Evolutionary conservation across 2,888 invertebrate species (phyloP).

Genomic region (Trissolcus japonicus): DNA sequence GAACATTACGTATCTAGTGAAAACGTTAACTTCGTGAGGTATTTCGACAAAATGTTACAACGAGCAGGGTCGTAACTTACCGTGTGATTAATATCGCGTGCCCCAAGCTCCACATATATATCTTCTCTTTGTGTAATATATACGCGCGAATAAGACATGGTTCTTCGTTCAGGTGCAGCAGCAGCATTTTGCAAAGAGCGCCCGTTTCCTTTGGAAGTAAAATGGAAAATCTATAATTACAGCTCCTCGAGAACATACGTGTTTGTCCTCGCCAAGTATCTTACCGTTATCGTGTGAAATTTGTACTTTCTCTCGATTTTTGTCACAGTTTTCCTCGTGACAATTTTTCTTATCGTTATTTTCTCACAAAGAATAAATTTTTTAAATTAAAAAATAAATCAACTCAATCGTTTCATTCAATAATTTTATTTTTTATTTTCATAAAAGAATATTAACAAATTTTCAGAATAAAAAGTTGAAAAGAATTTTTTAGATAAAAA

Average conservation of each 20-base stretch:
- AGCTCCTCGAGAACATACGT: conserved; percentile 51
- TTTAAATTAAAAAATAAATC: no score
- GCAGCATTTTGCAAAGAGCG: conserved; percentile 47
- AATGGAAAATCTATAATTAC: conserved; percentile 66
- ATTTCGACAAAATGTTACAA: conserved; percentile 36
- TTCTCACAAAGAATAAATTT: no score
- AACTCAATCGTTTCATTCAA: no score
- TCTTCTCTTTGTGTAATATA: conserved; percentile 40
- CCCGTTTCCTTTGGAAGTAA: conserved; percentile 52
- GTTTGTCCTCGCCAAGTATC: conserved; percentile 54
- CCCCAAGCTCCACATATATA: conserved; percentile 58
- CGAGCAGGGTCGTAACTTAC: conserved; percentile 41
- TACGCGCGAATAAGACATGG: conserved; percentile 45
- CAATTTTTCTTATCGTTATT: no score
- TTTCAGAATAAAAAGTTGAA: no score
- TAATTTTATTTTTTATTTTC: no score
- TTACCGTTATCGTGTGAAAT: conserved; percentile 48
- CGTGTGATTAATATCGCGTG: conserved; percentile 60
- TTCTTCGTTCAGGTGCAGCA: conserved; percentile 55
- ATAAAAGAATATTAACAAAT: no score
- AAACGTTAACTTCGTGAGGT: conserved; percentile 32
- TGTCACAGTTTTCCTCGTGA: no score
- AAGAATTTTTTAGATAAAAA: no score
- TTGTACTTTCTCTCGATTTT: no score
- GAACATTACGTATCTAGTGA: conserved; percentile 21